These are phyloP conservation scores for Aphelocoma californica DNA, from an alignment of 2,797 vertebrate species.

Conservation along the genomic window DNA sequence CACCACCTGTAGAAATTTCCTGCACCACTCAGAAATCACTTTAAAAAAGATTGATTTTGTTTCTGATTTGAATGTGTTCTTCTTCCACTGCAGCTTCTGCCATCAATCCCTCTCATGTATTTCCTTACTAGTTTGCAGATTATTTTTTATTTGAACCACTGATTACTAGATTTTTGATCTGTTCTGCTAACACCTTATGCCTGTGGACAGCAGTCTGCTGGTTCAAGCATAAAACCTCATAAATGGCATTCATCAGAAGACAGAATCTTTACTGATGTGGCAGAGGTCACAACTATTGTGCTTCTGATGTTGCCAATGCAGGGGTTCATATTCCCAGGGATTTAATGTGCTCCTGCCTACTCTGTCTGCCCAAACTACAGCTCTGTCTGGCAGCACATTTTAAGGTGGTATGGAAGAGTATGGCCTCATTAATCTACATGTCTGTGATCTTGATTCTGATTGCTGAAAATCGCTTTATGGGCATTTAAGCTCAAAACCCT, in stretches of 20 bases:
- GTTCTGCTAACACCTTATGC: not conserved
- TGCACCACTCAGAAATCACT: not conserved
- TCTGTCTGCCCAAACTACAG: not conserved
- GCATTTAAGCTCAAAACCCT: not conserved
- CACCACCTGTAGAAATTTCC: not conserved
- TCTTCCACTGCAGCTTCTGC: not conserved
- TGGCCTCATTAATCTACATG: not conserved
- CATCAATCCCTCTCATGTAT: not conserved
- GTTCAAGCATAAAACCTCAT: not conserved
- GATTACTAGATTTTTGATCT: not conserved
- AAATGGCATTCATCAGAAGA: not conserved
- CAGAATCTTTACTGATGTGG: not conserved
- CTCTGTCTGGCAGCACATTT: not conserved
- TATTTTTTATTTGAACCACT: not conserved
- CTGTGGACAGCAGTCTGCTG: not conserved
- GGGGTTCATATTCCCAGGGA: not conserved
- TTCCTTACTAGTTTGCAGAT: not conserved
- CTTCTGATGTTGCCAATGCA: fast-evolving
- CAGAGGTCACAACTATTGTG: not conserved
- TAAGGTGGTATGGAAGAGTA: not conserved
- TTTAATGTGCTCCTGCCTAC: not conserved
- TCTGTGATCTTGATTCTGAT: not conserved
- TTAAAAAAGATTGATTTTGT: not conserved
- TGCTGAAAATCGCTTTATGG: not conserved
- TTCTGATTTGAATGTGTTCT: not conserved